Evolutionary conservation across 2,797 vertebrate genomes (phyloP).

Genomic region (Rhinophrynus dorsalis): DNA sequence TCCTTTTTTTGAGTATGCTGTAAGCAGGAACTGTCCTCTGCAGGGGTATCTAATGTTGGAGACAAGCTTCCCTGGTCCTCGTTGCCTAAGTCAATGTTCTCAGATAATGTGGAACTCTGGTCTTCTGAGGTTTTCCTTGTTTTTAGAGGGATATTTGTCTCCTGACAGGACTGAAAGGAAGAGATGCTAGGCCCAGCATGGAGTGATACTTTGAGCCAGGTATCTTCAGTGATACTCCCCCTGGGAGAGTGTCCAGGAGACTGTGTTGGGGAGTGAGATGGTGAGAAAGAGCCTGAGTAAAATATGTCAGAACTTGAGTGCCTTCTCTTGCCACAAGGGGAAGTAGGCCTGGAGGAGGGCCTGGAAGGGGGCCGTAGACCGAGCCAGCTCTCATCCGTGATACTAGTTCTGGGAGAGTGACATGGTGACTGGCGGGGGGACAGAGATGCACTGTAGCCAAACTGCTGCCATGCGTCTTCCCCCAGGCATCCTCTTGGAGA

Average conservation of each 20-base stretch:
- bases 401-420: constrained; percentile 93
- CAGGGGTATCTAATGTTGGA: constrained; percentile 82
- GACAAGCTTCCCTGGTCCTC: constrained; percentile 87
- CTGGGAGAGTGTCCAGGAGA: constrained; percentile 94
- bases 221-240: constrained; percentile 94
- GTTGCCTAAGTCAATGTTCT: constrained; percentile 82
- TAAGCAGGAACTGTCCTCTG: constrained; percentile 79
- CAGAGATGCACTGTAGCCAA: constrained; percentile 78
- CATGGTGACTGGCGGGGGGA: constrained; percentile 95
- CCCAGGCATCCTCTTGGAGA: constrained; percentile 81
- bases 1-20: constrained; percentile 89
- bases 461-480: constrained; percentile 87
- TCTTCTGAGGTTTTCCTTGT: constrained; percentile 96
- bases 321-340: constrained; percentile 93
- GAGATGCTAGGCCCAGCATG: constrained; percentile 74
- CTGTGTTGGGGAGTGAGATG: constrained; percentile 91
- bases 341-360: constrained; percentile 92
- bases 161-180: constrained; percentile 89
- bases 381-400: constrained; percentile 98
- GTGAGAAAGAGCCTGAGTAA: constrained; percentile 85
- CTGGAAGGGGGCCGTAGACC: constrained; percentile 91
- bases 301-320: constrained; percentile 97
- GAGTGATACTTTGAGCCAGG: constrained; percentile 82
- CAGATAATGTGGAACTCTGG: constrained; percentile 79
- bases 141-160: constrained; percentile 95